Conservation (phyloP, 2,797 vertebrate species). For the Trematomus bernacchii region DNA sequence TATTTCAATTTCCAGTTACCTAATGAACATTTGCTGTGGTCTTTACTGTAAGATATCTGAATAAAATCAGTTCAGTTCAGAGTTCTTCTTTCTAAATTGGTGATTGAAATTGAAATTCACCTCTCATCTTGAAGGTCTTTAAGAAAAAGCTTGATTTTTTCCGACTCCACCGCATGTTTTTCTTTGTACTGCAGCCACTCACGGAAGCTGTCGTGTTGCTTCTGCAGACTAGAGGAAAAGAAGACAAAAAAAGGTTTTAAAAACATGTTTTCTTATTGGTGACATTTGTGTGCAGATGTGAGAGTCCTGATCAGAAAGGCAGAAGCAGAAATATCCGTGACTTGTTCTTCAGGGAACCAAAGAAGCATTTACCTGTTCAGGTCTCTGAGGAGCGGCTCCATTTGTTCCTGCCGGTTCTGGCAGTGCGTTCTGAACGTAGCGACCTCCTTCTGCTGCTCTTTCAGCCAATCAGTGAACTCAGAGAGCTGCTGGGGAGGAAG, state of each 20-base stretch:
- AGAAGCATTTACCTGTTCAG: slow-evolving; percentile 83
- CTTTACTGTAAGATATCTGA: not conserved
- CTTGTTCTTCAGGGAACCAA: not conserved
- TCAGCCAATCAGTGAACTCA: slow-evolving; percentile 85
- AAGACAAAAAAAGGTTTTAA: not conserved
- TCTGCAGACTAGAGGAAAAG: slow-evolving; percentile 84
- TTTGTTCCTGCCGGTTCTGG: slow-evolving; percentile 82
- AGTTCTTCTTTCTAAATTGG: not conserved
- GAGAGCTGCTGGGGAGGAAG: slow-evolving; percentile 83
- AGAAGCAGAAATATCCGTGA: not conserved
- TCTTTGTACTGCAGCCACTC: slow-evolving; percentile 89
- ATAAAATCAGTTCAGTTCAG: not conserved
- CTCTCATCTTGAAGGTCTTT: slow-evolving; percentile 86
- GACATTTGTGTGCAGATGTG: too few relatives aligned
- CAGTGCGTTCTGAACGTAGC: slow-evolving; percentile 85
- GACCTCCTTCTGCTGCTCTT: slow-evolving; percentile 89
- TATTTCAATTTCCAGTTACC: not conserved
- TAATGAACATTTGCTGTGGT: not conserved
- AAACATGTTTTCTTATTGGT: not conserved
- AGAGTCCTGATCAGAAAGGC: too few relatives aligned
- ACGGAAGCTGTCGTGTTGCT: slow-evolving; percentile 79
- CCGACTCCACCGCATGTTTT: slow-evolving; percentile 76
- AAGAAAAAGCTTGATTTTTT: slow-evolving; percentile 76
- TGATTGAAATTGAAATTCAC: slow-evolving; percentile 72
- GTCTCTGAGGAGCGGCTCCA: slow-evolving; percentile 80